These are phyloP conservation scores for Ceyx cyanopectus DNA, from an alignment of 2,113 vertebrate genomes.

Conservation along the genomic window DNA sequence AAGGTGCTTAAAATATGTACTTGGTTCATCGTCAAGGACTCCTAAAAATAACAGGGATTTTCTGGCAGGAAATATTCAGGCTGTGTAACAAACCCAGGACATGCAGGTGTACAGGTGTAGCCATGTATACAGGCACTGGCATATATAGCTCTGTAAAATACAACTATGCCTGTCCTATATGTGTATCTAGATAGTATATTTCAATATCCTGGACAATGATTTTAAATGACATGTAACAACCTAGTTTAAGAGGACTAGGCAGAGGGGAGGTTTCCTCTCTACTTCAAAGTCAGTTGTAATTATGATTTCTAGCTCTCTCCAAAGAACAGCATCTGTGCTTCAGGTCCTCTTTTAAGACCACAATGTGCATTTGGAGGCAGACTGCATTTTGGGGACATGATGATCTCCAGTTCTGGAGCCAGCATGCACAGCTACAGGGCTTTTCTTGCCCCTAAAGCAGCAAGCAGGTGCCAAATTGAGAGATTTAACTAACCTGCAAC, in stretches of 20 bases:
- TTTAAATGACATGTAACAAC: background rate
- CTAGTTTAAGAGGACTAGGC: background rate
- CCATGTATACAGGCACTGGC: background rate
- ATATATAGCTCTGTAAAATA: background rate
- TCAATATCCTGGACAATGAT: background rate
- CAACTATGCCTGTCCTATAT: background rate
- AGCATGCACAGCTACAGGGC: background rate
- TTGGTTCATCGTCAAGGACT: background rate
- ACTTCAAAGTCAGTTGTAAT: background rate
- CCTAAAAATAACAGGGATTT: slow-evolving; percentile 19
- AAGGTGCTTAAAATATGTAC: slow-evolving; percentile 9
- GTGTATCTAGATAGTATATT: background rate
- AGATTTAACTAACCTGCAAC: background rate
- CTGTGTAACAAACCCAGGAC: background rate
- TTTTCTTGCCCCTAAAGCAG: background rate
- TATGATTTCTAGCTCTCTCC: background rate
- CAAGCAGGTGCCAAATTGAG: background rate
- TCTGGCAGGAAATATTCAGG: background rate
- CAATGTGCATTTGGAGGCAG: background rate
- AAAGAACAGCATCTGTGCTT: background rate
- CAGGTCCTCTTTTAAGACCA: no score
- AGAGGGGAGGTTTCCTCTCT: background rate
- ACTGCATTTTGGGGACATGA: rapidly evolving
- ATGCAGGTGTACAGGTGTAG: background rate
- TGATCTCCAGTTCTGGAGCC: background rate